Evolutionary conservation across 2,797 vertebrate species (phyloP).

Genomic region (Momotus momota): DNA sequence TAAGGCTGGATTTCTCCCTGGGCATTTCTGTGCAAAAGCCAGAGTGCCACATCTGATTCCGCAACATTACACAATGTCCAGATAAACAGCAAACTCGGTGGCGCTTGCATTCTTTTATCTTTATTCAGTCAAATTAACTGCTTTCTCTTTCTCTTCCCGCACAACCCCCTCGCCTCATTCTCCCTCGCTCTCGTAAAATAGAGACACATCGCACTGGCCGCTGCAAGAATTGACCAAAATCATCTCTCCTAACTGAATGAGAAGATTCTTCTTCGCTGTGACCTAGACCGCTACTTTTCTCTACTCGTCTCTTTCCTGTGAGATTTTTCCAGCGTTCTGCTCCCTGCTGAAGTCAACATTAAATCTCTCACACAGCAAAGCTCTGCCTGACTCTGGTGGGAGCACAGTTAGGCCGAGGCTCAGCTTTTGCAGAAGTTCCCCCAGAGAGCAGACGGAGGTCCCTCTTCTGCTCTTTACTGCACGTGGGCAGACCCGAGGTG

Average conservation of each 20-base stretch:
- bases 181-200: slow-evolving; percentile 70
- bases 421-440: neutral
- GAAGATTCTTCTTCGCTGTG: slow-evolving; percentile 63
- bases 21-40: slow-evolving; percentile 53
- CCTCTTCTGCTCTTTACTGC: neutral
- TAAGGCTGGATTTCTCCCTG: neutral
- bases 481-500: rapidly evolving
- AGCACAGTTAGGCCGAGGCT: neutral
- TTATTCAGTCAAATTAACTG: slow-evolving; percentile 79
- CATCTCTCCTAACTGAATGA: slow-evolving; percentile 69
- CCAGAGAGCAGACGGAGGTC: neutral
- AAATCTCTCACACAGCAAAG: neutral
- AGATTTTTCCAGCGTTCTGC: slow-evolving; percentile 16
- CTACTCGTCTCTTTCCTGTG: neutral
- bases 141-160: slow-evolving; percentile 61
- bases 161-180: neutral
- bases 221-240: slow-evolving; percentile 73
- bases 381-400: neutral
- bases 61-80: slow-evolving; percentile 65
- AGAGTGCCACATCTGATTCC: slow-evolving; percentile 51
- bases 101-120: slow-evolving; percentile 66
- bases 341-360: neutral
- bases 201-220: slow-evolving; percentile 43
- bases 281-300: neutral
- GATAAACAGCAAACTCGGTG: slow-evolving; percentile 60